These are phyloP conservation scores for Riptortus pedestris DNA, from an alignment of 1,140 invertebrate species.

Conservation along the genomic window DNA sequence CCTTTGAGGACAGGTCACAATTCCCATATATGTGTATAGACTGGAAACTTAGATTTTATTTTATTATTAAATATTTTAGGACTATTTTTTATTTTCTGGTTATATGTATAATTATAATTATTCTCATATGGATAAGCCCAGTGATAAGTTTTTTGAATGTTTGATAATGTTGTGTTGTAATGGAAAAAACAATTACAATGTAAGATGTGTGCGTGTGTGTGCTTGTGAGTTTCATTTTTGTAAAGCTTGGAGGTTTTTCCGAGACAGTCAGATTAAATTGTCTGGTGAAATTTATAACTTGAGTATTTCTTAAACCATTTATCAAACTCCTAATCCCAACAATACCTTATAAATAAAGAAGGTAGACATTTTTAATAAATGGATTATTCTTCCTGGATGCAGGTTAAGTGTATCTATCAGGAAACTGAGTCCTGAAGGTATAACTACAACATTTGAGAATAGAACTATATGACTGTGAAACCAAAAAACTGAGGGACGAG, in stretches of 20 bases:
- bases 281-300: constrained; percentile 45
- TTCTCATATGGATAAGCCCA: constrained; percentile 23
- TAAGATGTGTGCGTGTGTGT: constrained; percentile 34
- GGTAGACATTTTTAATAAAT: no score
- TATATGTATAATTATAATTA: constrained; percentile 23
- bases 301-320: constrained; percentile 14
- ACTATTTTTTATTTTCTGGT: constrained; percentile 25
- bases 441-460: no score
- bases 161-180: constrained; percentile 20
- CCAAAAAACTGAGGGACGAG: no score
- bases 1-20: background rate
- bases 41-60: constrained; percentile 28
- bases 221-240: constrained; percentile 37
- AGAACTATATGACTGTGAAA: no score
- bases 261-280: constrained; percentile 59
- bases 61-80: constrained; percentile 23
- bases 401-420: no score
- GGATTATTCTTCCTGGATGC: no score
- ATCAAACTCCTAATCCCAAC: no score
- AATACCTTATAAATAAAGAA: no score
- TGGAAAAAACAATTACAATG: constrained; percentile 20
- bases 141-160: constrained; percentile 29
- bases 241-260: constrained; percentile 45
- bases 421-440: no score
- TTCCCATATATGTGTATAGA: constrained; percentile 19